Conservation (phyloP, 2,797 vertebrate genomes). For the Rallus crepitans region DNA sequence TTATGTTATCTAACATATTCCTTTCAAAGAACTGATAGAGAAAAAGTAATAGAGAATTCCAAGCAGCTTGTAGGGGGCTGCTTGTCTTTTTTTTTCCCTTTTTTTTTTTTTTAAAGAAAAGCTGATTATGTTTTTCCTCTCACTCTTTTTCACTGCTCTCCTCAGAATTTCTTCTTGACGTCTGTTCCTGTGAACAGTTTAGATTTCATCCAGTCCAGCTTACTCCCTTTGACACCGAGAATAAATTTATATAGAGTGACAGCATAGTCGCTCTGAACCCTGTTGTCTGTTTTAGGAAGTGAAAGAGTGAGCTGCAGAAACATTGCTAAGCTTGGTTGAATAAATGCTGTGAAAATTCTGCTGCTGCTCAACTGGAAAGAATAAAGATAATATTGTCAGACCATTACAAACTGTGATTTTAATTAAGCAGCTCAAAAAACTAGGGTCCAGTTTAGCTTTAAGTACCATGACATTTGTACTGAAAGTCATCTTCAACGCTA, state of each 20-base stretch:
- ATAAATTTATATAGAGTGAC: slow-evolving; percentile 58
- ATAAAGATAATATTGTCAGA: slow-evolving; percentile 84
- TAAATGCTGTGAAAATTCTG: slow-evolving; percentile 83
- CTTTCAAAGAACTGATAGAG: background rate
- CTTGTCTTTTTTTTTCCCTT: no score
- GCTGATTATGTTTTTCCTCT: background rate
- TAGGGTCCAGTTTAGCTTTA: slow-evolving; percentile 83
- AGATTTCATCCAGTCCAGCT: slow-evolving; percentile 45
- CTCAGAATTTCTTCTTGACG: slow-evolving; percentile 41
- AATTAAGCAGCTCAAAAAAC: slow-evolving; percentile 86
- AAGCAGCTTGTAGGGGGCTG: background rate
- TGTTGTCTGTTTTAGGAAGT: slow-evolving; percentile 71
- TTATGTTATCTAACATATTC: background rate
- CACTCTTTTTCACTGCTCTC: background rate
- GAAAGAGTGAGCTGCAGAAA: slow-evolving; percentile 69
- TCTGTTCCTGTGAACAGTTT: slow-evolving; percentile 55
- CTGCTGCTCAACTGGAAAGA: slow-evolving; percentile 82
- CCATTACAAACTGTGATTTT: slow-evolving; percentile 84
- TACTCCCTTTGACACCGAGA: slow-evolving; percentile 56
- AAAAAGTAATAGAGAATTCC: background rate
- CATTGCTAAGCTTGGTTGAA: slow-evolving; percentile 78
- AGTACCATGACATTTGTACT: slow-evolving; percentile 87
- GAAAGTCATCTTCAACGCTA: slow-evolving; percentile 86
- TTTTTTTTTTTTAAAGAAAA: background rate
- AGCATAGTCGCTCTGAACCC: slow-evolving; percentile 64